Conservation (phyloP, 1,140 invertebrate genomes). For the Neelides sp. region DNA sequence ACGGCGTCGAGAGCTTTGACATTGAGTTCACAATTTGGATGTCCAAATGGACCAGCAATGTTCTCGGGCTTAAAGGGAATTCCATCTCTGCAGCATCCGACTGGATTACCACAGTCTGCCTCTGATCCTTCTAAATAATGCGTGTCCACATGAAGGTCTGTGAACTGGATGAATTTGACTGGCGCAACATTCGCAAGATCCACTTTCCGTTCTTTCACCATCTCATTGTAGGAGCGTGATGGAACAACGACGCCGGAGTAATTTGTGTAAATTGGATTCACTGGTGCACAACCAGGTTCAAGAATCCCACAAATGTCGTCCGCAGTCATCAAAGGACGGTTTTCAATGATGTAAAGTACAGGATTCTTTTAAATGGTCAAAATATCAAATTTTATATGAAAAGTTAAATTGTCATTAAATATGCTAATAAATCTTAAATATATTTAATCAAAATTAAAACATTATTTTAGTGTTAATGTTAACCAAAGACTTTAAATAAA, state of each 20-base stretch:
- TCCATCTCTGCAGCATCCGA: slow-evolving; percentile 38
- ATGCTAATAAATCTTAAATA: no score
- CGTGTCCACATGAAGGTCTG: slow-evolving; percentile 42
- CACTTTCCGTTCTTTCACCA: background rate
- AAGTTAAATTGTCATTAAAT: no score
- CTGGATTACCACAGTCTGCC: slow-evolving; percentile 38
- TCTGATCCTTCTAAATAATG: slow-evolving; percentile 39
- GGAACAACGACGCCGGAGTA: slow-evolving; percentile 6
- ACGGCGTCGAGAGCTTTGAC: slow-evolving; percentile 36
- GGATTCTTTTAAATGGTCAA: no score
- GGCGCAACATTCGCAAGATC: slow-evolving; percentile 29
- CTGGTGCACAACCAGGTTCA: slow-evolving; percentile 4
- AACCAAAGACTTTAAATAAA: no score
- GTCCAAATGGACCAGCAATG: no score
- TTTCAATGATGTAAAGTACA: background rate
- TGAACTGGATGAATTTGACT: slow-evolving; percentile 41
- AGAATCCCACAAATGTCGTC: slow-evolving; percentile 14
- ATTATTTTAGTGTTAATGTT: no score
- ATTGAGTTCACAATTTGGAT: slow-evolving; percentile 40
- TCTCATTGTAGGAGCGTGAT: slow-evolving; percentile 10
- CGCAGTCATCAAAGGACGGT: background rate
- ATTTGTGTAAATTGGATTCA: slow-evolving; percentile 7
- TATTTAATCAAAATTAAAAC: no score
- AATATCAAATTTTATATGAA: no score
- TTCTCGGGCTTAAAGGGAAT: slow-evolving; percentile 30